These are phyloP conservation scores for Porites lobata DNA, from an alignment of 92 coral and sea anemone genomes.

Conservation along the genomic window DNA sequence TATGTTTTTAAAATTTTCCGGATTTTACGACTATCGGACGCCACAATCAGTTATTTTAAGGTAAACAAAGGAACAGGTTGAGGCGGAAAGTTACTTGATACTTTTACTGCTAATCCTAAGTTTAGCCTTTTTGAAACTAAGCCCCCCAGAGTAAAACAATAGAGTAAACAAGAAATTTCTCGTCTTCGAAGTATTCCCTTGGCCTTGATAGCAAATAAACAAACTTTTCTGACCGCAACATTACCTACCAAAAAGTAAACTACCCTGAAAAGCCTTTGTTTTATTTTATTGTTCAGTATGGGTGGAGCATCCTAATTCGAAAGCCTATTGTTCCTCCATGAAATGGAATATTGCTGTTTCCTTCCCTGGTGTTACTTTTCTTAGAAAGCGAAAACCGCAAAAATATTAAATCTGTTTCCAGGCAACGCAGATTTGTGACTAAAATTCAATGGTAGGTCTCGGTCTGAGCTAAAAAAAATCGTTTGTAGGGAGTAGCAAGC, in stretches of 20 bases:
- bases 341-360: slow-evolving; percentile 17
- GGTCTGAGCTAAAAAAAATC: not conserved
- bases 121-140: not conserved
- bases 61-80: not conserved
- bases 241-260: not conserved
- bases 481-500: no score
- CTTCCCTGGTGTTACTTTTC: slow-evolving; percentile 33
- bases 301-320: slow-evolving; percentile 37
- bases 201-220: not conserved
- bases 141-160: not conserved
- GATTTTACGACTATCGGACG: slow-evolving; percentile 17
- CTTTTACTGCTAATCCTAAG: no score
- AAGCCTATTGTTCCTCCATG: slow-evolving; percentile 31
- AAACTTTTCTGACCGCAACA: not conserved
- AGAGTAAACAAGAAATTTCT: not conserved
- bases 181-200: not conserved
- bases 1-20: not conserved
- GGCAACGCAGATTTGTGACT: not conserved
- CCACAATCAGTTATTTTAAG: not conserved
- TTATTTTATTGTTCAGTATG: slow-evolving; percentile 5
- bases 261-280: slow-evolving; percentile 10
- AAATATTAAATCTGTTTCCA: slow-evolving; percentile 1
- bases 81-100: not conserved
- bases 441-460: not conserved
- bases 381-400: slow-evolving; percentile 28